phyloP scores from a whole-genome alignment of 2,797 vertebrate genomes.

The Lepus townsendii region DNA sequence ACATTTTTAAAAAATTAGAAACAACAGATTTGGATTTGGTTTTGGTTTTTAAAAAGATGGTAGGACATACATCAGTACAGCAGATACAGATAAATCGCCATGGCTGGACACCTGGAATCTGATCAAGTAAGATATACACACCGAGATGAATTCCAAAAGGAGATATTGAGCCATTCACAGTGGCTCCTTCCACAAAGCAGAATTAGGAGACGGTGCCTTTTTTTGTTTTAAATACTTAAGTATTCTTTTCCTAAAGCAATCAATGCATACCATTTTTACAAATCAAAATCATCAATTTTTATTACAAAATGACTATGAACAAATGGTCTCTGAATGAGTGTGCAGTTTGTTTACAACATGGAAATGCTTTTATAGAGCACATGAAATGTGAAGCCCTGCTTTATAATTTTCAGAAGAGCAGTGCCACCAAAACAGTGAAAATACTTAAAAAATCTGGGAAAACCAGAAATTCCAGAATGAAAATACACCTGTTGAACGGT shows the following conservation, averaged over 20 bases:
- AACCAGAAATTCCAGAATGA: neutral
- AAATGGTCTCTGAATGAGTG: slow-evolving; percentile 22
- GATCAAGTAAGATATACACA: neutral
- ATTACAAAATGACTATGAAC: slow-evolving; percentile 11
- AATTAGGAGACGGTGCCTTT: neutral
- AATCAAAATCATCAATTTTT: slow-evolving; percentile 45
- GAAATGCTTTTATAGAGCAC: neutral
- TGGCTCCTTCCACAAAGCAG: neutral
- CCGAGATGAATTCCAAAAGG: neutral
- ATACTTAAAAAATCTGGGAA: neutral
- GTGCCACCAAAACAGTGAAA: neutral
- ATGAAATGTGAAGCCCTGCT: neutral
- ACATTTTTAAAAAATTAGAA: slow-evolving; percentile 31
- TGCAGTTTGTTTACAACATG: neutral
- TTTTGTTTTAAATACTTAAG: neutral
- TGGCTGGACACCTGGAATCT: neutral
- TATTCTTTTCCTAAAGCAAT: neutral
- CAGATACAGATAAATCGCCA: neutral
- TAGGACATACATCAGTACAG: neutral
- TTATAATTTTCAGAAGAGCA: neutral
- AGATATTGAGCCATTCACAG: neutral
- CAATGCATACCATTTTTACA: neutral
- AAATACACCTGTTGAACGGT: neutral
- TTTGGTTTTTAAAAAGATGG: neutral
- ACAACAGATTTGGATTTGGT: neutral